These are phyloP conservation scores for Papilio polytes DNA, from an alignment of 1,140 invertebrate species.

Conservation along the genomic window DNA sequence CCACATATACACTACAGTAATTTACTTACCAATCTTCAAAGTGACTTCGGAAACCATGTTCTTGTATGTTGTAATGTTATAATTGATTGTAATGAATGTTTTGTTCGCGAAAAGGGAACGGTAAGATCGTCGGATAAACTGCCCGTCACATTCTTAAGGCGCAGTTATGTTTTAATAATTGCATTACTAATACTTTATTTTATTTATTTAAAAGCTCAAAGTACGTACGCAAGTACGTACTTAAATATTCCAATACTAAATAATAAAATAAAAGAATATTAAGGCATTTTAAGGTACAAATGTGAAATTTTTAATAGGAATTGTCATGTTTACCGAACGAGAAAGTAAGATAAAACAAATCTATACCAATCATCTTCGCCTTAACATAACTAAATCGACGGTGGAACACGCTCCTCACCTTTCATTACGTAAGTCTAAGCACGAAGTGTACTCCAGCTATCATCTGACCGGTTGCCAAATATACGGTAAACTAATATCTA, in stretches of 20 bases:
- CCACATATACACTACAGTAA: too few species aligned
- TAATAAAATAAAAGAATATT: too few species aligned
- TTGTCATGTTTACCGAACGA: too few species aligned
- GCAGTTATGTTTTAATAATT: not conserved
- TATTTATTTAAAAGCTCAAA: too few species aligned
- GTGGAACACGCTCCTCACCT: not conserved
- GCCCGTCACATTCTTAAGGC: constrained; percentile 24
- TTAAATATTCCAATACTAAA: too few species aligned
- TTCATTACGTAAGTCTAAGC: not conserved
- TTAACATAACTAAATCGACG: not conserved
- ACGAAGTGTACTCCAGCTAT: not conserved
- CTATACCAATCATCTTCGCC: not conserved
- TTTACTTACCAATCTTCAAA: not conserved
- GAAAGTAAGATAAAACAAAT: too few species aligned
- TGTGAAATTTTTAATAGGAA: too few species aligned
- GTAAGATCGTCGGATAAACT: constrained; percentile 18
- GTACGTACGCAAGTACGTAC: too few species aligned
- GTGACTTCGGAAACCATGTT: not conserved
- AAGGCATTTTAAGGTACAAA: too few species aligned
- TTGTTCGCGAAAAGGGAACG: constrained; percentile 12
- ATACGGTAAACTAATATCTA: not conserved
- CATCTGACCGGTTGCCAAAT: constrained; percentile 21
- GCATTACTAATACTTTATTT: not conserved
- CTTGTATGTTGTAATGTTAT: constrained; percentile 22
- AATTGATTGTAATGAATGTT: constrained; percentile 7